phyloP scores from a whole-genome alignment of 1,140 invertebrate species.

The Drosophila simulans region DNA sequence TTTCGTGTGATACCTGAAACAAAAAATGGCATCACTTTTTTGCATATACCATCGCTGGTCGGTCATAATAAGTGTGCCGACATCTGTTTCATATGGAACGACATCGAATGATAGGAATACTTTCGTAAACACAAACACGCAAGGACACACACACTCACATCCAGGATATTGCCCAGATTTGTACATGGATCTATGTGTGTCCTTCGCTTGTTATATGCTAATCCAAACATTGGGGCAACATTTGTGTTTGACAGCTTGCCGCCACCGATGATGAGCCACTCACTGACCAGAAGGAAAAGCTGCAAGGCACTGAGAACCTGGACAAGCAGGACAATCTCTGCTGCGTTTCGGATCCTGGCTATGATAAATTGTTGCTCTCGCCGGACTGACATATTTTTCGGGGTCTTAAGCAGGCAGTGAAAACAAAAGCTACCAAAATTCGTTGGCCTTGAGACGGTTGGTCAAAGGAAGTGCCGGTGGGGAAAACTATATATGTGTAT shows the following conservation, averaged over 20 bases:
- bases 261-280: constrained; percentile 53
- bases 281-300: constrained; percentile 40
- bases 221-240: constrained; percentile 60
- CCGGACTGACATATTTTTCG: constrained; percentile 57
- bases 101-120: constrained; percentile 39
- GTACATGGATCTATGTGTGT: constrained; percentile 32
- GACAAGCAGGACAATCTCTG: constrained; percentile 20
- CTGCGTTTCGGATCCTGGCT: constrained; percentile 1
- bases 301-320: background rate
- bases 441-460: constrained; percentile 50
- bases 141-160: constrained; percentile 12
- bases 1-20: constrained; percentile 20
- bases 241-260: constrained; percentile 67
- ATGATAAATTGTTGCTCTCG: constrained; percentile 63
- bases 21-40: constrained; percentile 44
- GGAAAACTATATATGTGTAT: constrained; percentile 12
- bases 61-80: constrained; percentile 21
- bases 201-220: constrained; percentile 70
- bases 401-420: constrained; percentile 46
- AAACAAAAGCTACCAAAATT: constrained; percentile 41
- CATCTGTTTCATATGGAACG: constrained; percentile 41
- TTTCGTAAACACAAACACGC: constrained; percentile 18
- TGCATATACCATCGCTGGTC: constrained; percentile 23
- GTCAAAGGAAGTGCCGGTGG: constrained; percentile 44
- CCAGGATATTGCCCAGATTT: constrained; percentile 1